Evolutionary conservation across 1,140 invertebrate species (phyloP).

Genomic region (Lysiphlebus fabarum): DNA sequence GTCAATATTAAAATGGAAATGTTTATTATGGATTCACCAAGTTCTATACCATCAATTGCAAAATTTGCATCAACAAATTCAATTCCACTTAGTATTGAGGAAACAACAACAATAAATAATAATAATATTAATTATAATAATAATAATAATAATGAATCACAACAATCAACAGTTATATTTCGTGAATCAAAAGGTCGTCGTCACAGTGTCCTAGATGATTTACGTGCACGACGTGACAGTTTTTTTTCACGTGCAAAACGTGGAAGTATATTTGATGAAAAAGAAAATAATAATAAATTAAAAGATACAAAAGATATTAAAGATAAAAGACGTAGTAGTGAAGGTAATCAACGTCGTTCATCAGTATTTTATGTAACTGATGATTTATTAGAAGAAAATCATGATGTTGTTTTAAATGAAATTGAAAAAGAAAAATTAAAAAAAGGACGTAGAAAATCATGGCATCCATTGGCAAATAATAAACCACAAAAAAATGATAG

Average conservation of each 20-base stretch:
- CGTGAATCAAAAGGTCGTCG: slow-evolving; percentile 31
- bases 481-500: slow-evolving; percentile 61
- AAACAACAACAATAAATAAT: slow-evolving; percentile 19
- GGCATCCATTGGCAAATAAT: slow-evolving; percentile 59
- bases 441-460: slow-evolving; percentile 64
- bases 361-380: slow-evolving; percentile 45
- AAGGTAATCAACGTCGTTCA: slow-evolving; percentile 26
- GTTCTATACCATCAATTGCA: slow-evolving; percentile 31
- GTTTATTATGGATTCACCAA: slow-evolving; percentile 43
- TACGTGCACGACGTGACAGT: slow-evolving; percentile 46
- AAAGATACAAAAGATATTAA: slow-evolving; percentile 29
- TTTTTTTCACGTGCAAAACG: slow-evolving; percentile 45
- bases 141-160: slow-evolving; percentile 13
- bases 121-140: too few species aligned
- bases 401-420: slow-evolving; percentile 45
- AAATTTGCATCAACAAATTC: slow-evolving; percentile 52
- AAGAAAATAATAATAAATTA: slow-evolving; percentile 34
- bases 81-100: slow-evolving; percentile 48
- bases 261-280: slow-evolving; percentile 45
- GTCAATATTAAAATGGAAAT: slow-evolving; percentile 46
- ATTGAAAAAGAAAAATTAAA: slow-evolving; percentile 46
- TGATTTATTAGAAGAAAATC: slow-evolving; percentile 45
- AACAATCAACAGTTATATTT: slow-evolving; percentile 7
- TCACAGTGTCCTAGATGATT: slow-evolving; percentile 49
- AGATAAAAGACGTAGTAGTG: slow-evolving; percentile 35